These are phyloP conservation scores for Drosophila nasuta DNA, from an alignment of 1,140 invertebrate genomes.

Conservation along the genomic window DNA sequence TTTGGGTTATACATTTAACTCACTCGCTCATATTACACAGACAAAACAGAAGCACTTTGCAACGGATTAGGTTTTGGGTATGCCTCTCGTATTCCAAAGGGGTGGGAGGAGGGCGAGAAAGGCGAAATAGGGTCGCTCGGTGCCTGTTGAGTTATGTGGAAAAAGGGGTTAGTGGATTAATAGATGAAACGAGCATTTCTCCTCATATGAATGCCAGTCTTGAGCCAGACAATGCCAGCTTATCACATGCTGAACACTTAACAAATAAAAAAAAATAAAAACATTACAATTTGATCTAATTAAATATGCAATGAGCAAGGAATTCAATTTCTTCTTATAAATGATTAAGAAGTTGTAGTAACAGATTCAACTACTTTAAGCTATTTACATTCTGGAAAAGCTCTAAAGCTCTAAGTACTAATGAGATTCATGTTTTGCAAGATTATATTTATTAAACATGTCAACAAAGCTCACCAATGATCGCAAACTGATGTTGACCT, in stretches of 20 bases:
- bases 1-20: constrained; percentile 63
- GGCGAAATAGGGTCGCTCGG: background rate
- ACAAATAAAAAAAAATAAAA: background rate
- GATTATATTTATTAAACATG: background rate
- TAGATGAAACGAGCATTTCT: constrained; percentile 35
- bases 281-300: constrained; percentile 1
- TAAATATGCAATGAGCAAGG: background rate
- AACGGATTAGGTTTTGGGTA: constrained; percentile 62
- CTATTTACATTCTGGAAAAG: background rate
- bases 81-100: constrained; percentile 34
- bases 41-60: constrained; percentile 71
- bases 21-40: constrained; percentile 59
- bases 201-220: constrained; percentile 17
- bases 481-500: background rate
- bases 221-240: constrained; percentile 1
- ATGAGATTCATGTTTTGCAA: background rate
- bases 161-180: constrained; percentile 60
- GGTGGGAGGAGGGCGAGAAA: no score
- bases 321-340: background rate
- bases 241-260: background rate
- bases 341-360: background rate
- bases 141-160: constrained; percentile 15
- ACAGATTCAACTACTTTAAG: no score
- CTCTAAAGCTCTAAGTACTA: background rate
- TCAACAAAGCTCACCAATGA: background rate